Conservation (phyloP, 1,140 invertebrate genomes). For the Gryon sp. region DNA sequence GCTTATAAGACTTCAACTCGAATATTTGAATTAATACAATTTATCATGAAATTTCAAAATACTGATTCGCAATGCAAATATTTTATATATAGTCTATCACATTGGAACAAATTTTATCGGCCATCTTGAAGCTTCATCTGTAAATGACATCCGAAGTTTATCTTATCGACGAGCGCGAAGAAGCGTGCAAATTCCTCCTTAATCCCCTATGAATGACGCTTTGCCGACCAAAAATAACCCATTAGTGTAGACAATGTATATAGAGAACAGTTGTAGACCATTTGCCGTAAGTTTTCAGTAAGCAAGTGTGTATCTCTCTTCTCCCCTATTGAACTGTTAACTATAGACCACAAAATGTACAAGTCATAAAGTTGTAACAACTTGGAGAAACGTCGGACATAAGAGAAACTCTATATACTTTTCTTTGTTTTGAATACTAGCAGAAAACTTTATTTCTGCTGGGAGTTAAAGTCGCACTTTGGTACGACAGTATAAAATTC, state of each 20-base stretch:
- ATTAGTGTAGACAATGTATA: conserved; percentile 21
- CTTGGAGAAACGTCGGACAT: conserved; percentile 33
- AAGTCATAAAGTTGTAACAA: conserved; percentile 57
- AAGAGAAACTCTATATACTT: conserved; percentile 51
- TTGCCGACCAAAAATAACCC: conserved; percentile 27
- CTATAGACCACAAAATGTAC: conserved; percentile 43
- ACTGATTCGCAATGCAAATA: too few species aligned
- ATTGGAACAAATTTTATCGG: too few species aligned
- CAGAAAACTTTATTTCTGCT: conserved; percentile 18
- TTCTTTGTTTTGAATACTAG: conserved; percentile 49
- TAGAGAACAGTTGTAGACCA: conserved; percentile 1
- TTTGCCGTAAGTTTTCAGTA: conserved; percentile 12
- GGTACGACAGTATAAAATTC: conserved; percentile 27
- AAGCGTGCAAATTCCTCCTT: conserved; percentile 2
- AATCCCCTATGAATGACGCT: conserved; percentile 9
- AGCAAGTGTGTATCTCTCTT: too few species aligned
- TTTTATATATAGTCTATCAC: too few species aligned
- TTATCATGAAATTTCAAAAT: too few species aligned
- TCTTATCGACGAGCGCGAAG: conserved; percentile 17
- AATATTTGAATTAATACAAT: too few species aligned
- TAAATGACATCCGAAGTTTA: conserved; percentile 5
- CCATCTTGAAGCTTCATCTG: background rate
- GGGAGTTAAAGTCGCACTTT: conserved; percentile 7
- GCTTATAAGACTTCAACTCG: too few species aligned
- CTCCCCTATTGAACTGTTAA: conserved; percentile 26